Evolutionary conservation across 2,113 vertebrate species (phyloP), one percentile per base, ranked within the genome.

Genomic region (Sinocyclocheilus rhinocerous): DNA sequence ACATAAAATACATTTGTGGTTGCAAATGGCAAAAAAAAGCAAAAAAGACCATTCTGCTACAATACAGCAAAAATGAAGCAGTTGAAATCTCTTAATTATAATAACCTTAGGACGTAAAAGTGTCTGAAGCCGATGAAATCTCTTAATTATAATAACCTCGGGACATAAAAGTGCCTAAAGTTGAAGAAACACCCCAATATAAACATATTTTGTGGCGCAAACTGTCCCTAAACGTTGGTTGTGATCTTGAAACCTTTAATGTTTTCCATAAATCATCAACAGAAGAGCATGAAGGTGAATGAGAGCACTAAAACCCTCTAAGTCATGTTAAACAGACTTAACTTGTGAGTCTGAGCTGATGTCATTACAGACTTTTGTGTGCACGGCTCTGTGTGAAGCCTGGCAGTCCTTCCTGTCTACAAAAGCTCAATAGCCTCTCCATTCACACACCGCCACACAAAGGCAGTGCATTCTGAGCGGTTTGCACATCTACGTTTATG

Each of bases 291-390:
- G 5, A 36, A 57, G 59, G 26, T 67, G 20, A 48, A 22, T 13
- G 42, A 86, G 73, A 86, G 69, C 50, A 61, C 80, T 72, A 87
- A 72, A 89, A 87, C 89, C 76, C 70, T 63, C 65, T 61, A 90
- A 85, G 84, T 42, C 59, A 8, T 63, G 18, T 18, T 67, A 69
- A 29, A 48, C 78, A 45, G 63, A 22, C 45, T 69, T n/a, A 57
- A 55, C 86, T 82, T 75, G 55, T 67, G 88, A 89, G 82, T 67
- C 36, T 79, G 33, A 20, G 89, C 89, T 94, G 93, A 93, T 91
- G 93, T 95, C 94, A 93, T 91, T 83, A 83, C 85, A 79, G 18
- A 72, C 83, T 90, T 93, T 91, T 90, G 85, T 83, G 42, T 0
- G 16, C 59, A 59, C 72, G 63, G 29, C 52, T 1, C 87, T 24